Percentiles rank a stretch among this genome's conserved stretches.
Conservation (phyloP, 2,888 invertebrate species). For the Quadroppia sp. region DNA sequence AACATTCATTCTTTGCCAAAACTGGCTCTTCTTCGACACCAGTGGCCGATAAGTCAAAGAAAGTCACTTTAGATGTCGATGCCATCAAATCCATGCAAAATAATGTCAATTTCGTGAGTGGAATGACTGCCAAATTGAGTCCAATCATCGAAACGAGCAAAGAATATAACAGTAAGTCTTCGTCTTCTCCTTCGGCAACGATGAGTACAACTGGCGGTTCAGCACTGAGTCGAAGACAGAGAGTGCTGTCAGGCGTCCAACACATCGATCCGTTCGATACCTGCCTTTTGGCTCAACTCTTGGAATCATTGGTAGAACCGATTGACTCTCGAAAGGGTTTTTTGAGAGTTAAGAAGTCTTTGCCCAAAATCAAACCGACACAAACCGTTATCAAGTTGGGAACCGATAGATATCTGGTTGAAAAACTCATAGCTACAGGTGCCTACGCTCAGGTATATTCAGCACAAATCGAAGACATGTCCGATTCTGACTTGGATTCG, state of each 20-base stretch:
- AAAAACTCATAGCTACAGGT: slow-evolving; percentile 55
- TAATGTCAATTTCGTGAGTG: slow-evolving; percentile 34
- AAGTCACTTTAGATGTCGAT: too few species aligned
- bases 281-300: neutral
- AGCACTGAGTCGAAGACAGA: neutral
- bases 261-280: slow-evolving; percentile 5
- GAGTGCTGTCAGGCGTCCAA: neutral
- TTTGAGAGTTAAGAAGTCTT: neutral
- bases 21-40: neutral
- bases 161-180: slow-evolving; percentile 39
- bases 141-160: slow-evolving; percentile 41
- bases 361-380: neutral
- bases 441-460: slow-evolving; percentile 75
- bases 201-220: neutral
- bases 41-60: slow-evolving; percentile 9
- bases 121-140: slow-evolving; percentile 40
- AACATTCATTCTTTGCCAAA: neutral
- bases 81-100: neutral
- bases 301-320: slow-evolving; percentile 4
- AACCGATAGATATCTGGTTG: slow-evolving; percentile 23
- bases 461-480: slow-evolving; percentile 51
- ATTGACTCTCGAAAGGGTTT: neutral
- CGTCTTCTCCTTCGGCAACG: slow-evolving; percentile 35
- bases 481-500: neutral
- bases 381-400: slow-evolving; percentile 24